Base-by-base conservation (phyloP, 2,888 invertebrate genomes). In the Drosophila flavopinicola region DNA sequence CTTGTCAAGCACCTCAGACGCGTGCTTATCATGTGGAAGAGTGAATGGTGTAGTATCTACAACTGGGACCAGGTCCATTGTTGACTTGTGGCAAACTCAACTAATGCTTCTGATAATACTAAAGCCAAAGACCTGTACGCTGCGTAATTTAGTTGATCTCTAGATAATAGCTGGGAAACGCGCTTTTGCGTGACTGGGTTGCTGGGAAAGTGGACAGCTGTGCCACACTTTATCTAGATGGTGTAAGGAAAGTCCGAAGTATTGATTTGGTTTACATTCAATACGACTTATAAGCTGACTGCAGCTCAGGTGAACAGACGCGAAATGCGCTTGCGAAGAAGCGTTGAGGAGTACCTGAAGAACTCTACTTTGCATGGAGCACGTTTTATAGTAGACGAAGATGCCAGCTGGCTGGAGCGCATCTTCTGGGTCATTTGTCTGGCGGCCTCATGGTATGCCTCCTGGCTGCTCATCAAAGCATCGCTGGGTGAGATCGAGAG, bases 341-440 rank as follows among this genome's bases (percentile, higher is more conserved):
- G 90, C 17, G 64, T 94, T 7, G 93, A 93, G 88, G 94, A 94
- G 77, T 95, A 94, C 88, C 92, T 94, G 63, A 89, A 91, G 42
- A 93, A 94, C 77, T 93, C 93, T n/a, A 93, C 94, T 0, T 92
- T 96, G 66, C 95, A 95, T 85, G 96, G 96, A 0, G 92, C 94
- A 10, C 93, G 93, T 75, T 95, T 93, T 79, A 93, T 96, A 58
- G 95, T 94, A 20, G 95, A 95, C 85, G 92, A 92, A 37, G 92
- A 92, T 47, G 89, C 92, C 27, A 93, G 91, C 71, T 93, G 92
- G 92, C 85, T 91, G n/a, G 93, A 94, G 88, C 92, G 93, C 85
- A 80, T 94, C 27, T 93, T 96, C 78, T 96, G 96, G 96, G 44
- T 93, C 3, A 80, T 93, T 4, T 93, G 94, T 41, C 93, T 95